A percentile compares a stretch with the other conserved stretches of the same genome.
Conservation (phyloP, 2,113 vertebrate species). For the Equus quagga region DNA sequence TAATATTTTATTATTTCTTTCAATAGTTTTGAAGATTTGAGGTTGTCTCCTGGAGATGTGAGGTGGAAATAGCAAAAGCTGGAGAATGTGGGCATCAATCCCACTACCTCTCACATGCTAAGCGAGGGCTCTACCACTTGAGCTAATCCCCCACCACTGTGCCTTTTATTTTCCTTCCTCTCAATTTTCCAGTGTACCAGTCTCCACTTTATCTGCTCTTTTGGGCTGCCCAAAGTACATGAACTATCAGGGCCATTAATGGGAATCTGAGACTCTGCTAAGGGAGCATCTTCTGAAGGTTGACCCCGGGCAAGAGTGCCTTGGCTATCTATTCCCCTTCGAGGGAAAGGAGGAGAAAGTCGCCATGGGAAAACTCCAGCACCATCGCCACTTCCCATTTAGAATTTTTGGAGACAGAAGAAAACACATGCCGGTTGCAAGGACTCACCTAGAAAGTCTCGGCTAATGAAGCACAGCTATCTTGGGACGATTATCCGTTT, state of each 20-base stretch:
- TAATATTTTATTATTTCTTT: background rate
- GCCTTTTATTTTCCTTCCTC: rapidly evolving
- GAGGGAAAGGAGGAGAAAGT: background rate
- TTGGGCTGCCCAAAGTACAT: background rate
- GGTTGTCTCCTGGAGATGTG: too few relatives aligned
- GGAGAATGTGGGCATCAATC: too few relatives aligned
- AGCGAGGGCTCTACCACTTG: too few relatives aligned
- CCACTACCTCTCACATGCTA: too few relatives aligned
- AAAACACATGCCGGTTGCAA: too few relatives aligned
- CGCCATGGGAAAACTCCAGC: background rate
- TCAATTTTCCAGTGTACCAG: background rate
- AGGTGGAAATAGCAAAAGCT: too few relatives aligned
- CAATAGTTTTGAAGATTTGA: background rate
- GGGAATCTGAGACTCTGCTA: background rate
- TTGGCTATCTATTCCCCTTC: background rate
- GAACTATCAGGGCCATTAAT: background rate
- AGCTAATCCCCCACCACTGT: background rate
- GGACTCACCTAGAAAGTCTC: background rate
- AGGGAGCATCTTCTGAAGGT: background rate
- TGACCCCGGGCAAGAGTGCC: rapidly evolving
- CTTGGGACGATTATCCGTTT: background rate
- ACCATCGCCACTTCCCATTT: background rate
- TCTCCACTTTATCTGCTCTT: background rate
- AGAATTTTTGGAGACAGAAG: background rate
- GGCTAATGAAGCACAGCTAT: background rate